phyloP scores from a whole-genome alignment of 2,797 vertebrate species.

The Paramormyrops hopkinsi region DNA sequence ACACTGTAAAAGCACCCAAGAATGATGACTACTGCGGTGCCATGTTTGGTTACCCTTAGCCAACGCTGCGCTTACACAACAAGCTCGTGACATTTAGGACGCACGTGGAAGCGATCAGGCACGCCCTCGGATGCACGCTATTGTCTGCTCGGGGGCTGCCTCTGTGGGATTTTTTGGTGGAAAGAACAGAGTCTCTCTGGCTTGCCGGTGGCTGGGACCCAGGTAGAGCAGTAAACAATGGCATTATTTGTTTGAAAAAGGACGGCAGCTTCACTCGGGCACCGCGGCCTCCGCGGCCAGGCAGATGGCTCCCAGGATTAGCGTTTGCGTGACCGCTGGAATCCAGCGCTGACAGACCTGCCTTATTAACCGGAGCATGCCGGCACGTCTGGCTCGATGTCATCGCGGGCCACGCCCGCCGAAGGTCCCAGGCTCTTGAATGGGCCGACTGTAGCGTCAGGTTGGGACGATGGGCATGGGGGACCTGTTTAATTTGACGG shows the following conservation, averaged over 20 bases:
- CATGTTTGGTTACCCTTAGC: neutral
- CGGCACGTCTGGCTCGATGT: slow-evolving; percentile 39
- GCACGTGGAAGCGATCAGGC: neutral
- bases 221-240: slow-evolving; percentile 56
- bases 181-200: neutral
- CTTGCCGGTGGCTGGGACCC: neutral
- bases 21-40: neutral
- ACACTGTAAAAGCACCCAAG: neutral
- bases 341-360: slow-evolving; percentile 62
- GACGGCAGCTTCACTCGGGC: slow-evolving; percentile 28
- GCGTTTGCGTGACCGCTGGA: slow-evolving; percentile 39
- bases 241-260: slow-evolving; percentile 53
- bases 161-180: neutral
- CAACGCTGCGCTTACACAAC: neutral
- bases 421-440: slow-evolving; percentile 53
- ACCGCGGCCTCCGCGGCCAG: slow-evolving; percentile 45
- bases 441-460: slow-evolving; percentile 51
- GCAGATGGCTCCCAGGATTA: slow-evolving; percentile 51
- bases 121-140: neutral
- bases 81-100: neutral
- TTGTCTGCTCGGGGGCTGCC: neutral
- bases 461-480: slow-evolving; percentile 36
- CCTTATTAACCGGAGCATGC: slow-evolving; percentile 62
- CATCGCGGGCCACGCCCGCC: slow-evolving; percentile 40
- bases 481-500: slow-evolving; percentile 67